phyloP scores from a whole-genome alignment of 2,888 invertebrate genomes.

The Baccha elongata region DNA sequence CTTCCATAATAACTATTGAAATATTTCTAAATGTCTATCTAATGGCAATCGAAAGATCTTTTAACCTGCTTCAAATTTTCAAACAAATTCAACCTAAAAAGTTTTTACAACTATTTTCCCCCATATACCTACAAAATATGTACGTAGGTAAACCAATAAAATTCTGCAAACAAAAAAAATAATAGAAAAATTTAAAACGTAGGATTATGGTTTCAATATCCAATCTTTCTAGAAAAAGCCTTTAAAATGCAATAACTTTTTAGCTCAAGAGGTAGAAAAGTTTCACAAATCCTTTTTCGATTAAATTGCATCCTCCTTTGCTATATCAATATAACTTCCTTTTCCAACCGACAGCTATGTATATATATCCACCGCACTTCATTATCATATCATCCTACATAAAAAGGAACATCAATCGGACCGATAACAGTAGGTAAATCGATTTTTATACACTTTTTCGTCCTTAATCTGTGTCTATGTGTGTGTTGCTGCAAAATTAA shows the following conservation, averaged over 20 bases:
- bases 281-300: slow-evolving; percentile 71
- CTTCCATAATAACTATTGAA: too few species aligned
- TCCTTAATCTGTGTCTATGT: background rate
- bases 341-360: slow-evolving; percentile 11
- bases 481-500: slow-evolving; percentile 53
- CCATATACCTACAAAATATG: too few species aligned
- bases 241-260: slow-evolving; percentile 64
- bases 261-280: slow-evolving; percentile 54
- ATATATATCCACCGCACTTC: slow-evolving; percentile 48
- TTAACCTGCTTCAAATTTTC: too few species aligned
- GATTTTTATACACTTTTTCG: slow-evolving; percentile 40
- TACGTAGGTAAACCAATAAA: background rate
- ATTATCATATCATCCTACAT: slow-evolving; percentile 63
- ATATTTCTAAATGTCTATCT: too few species aligned
- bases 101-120: too few species aligned
- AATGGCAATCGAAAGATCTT: too few species aligned
- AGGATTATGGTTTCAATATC: slow-evolving; percentile 66
- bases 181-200: slow-evolving; percentile 18
- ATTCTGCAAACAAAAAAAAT: background rate
- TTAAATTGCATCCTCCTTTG: slow-evolving; percentile 68
- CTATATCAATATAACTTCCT: slow-evolving; percentile 22
- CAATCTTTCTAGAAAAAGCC: slow-evolving; percentile 55
- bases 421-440: slow-evolving; percentile 71
- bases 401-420: slow-evolving; percentile 69
- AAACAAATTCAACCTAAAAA: too few species aligned